phyloP scores from a whole-genome alignment of 2,888 invertebrate species.

The Leucozona laternaria region DNA sequence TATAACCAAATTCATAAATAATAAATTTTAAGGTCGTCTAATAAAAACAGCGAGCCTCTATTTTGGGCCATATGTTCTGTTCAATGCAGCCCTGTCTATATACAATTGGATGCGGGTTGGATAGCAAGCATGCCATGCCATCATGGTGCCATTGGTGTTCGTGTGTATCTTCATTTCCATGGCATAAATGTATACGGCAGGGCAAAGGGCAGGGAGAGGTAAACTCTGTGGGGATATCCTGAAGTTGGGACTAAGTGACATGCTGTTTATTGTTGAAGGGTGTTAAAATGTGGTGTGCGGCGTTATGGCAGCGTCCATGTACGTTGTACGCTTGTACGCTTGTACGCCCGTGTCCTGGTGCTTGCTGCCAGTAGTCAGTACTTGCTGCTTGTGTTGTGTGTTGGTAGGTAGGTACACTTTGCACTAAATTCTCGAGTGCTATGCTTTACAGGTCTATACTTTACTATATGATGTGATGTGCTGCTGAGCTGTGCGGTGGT shows the following conservation, averaged over 20 bases:
- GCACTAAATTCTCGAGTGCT: constrained; percentile 67
- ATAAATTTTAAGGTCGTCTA: neutral
- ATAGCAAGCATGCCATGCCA: constrained; percentile 66
- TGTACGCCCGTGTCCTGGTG: constrained; percentile 49
- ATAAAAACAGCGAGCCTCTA: neutral
- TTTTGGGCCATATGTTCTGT: constrained; percentile 8
- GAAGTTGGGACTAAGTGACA: constrained; percentile 83
- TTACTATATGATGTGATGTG: neutral
- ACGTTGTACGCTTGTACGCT: too few relatives aligned
- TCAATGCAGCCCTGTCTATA: constrained; percentile 14
- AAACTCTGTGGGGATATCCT: constrained; percentile 79
- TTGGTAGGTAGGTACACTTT: constrained; percentile 38
- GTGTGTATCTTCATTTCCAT: constrained; percentile 82
- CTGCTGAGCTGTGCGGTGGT: constrained; percentile 57
- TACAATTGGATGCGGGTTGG: constrained; percentile 45
- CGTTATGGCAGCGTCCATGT: constrained; percentile 76
- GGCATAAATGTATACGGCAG: constrained; percentile 76
- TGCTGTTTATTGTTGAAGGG: constrained; percentile 84
- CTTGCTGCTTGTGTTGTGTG: constrained; percentile 19
- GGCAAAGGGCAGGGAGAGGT: constrained; percentile 44
- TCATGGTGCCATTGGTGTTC: constrained; percentile 78
- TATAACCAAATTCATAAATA: constrained; percentile 6
- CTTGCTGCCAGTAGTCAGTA: constrained; percentile 72
- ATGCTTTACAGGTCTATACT: constrained; percentile 46
- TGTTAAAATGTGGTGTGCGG: constrained; percentile 83